A percentile compares a stretch with the other conserved stretches of the same genome.
Evolutionary conservation across 92 coral and sea anemone genomes (phyloP).

Genomic region (Epizoanthus stellaris): DNA sequence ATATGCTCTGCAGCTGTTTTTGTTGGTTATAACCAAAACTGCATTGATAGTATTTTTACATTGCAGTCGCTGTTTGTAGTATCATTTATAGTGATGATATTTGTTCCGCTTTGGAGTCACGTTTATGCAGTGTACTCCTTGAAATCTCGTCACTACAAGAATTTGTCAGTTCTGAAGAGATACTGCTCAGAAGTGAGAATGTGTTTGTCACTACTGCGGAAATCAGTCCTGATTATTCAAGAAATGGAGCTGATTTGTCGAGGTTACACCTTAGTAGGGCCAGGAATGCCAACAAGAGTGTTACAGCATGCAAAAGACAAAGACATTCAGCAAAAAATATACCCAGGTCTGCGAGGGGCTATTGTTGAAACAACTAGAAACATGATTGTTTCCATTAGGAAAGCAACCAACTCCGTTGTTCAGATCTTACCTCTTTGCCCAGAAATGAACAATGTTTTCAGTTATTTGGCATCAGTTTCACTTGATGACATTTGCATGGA

Average conservation of each 20-base stretch:
- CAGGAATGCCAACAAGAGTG: conserved; percentile 57
- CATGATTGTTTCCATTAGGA: conserved; percentile 45
- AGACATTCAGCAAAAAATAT: conserved; percentile 46
- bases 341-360: conserved; percentile 67
- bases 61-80: conserved; percentile 2
- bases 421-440: conserved; percentile 48
- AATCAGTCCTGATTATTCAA: conserved; percentile 81
- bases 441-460: conserved; percentile 67
- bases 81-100: neutral
- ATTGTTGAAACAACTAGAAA: conserved; percentile 53
- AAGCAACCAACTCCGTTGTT: conserved; percentile 46
- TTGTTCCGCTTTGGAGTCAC: neutral
- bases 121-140: conserved; percentile 25
- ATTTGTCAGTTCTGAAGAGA: conserved; percentile 43
- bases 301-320: conserved; percentile 35
- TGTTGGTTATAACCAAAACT: neutral
- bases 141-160: conserved; percentile 32
- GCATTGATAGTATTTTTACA: neutral
- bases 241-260: conserved; percentile 82
- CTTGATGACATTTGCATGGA: conserved; percentile 14
- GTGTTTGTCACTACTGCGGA: conserved; percentile 60
- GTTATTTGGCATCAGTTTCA: conserved; percentile 61
- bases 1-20: conserved; percentile 21
- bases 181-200: conserved; percentile 53
- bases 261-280: conserved; percentile 83